phyloP scores from a whole-genome alignment of 92 coral and sea anemone species.

The Pocillopora meandrina region DNA sequence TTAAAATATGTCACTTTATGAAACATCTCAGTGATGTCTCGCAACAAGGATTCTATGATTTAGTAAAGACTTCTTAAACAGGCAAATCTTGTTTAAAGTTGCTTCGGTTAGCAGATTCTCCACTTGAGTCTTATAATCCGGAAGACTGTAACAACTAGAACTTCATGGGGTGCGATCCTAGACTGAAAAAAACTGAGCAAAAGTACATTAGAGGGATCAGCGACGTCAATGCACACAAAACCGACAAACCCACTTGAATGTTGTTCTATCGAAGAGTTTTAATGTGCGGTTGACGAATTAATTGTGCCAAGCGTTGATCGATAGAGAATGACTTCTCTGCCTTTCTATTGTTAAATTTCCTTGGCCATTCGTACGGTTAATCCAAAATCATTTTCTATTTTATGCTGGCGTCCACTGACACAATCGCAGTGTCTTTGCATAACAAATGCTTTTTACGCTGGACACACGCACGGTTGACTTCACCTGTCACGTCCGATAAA shows the following conservation, averaged over 20 bases:
- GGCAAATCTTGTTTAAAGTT: constrained; percentile 28
- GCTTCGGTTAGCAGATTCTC: constrained; percentile 26
- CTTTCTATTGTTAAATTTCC: neutral
- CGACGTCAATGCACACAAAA: neutral
- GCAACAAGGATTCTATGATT: neutral
- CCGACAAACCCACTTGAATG: neutral
- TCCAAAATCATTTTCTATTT: constrained; percentile 7
- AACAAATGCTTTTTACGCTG: neutral
- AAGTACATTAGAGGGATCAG: neutral
- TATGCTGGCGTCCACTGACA: constrained; percentile 1
- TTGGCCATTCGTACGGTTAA: neutral
- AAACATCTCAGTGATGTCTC: constrained; percentile 1
- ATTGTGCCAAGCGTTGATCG: neutral
- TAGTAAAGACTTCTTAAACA: neutral
- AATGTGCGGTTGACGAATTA: neutral
- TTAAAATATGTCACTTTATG: neutral
- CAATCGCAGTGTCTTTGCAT: constrained; percentile 6
- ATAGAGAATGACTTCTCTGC: neutral
- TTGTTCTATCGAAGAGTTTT: neutral
- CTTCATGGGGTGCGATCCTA: neutral
- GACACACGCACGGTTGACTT: too few species aligned
- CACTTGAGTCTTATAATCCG: neutral
- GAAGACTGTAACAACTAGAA: neutral
- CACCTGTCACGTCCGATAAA: too few species aligned
- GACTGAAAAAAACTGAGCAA: neutral